Conservation (phyloP, 2,113 vertebrate genomes). For the Progne subis region DNA sequence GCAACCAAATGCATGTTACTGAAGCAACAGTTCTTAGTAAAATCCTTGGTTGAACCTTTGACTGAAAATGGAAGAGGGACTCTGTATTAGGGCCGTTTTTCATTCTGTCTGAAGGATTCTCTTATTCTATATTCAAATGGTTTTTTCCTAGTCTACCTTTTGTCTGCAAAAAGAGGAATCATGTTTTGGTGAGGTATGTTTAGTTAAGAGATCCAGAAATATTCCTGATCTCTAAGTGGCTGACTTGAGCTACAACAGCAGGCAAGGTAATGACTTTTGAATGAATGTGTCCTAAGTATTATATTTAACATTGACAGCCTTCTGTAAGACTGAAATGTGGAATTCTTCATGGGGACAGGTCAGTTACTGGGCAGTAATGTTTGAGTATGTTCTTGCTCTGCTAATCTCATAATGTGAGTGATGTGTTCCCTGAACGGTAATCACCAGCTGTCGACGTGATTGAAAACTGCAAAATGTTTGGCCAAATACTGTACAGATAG, state of each 20-base stretch:
- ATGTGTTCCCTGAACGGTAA: slow-evolving; percentile 9
- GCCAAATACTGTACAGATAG: slow-evolving; percentile 65
- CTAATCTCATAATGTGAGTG: background rate
- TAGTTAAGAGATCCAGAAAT: background rate
- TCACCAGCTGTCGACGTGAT: background rate
- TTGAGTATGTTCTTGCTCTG: background rate
- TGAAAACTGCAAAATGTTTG: slow-evolving; percentile 68
- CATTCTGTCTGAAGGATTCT: background rate
- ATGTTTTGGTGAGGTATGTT: background rate
- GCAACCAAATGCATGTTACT: background rate
- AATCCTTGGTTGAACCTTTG: background rate
- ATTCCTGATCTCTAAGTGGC: background rate
- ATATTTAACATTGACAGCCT: slow-evolving; percentile 24
- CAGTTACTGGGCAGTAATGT: background rate
- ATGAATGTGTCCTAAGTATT: background rate
- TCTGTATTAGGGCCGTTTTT: background rate
- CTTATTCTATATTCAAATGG: background rate
- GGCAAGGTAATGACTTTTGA: background rate
- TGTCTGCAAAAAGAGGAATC: background rate
- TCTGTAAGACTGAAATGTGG: slow-evolving; percentile 8
- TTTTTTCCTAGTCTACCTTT: background rate
- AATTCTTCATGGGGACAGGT: slow-evolving; percentile 8
- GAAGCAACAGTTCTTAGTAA: background rate
- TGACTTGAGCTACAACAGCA: background rate
- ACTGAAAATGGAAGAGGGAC: background rate